A percentile compares a stretch with the other conserved stretches of the same genome.
Evolutionary conservation across 1,140 invertebrate species (phyloP).

Genomic region (Aphelenchoides besseyi): DNA sequence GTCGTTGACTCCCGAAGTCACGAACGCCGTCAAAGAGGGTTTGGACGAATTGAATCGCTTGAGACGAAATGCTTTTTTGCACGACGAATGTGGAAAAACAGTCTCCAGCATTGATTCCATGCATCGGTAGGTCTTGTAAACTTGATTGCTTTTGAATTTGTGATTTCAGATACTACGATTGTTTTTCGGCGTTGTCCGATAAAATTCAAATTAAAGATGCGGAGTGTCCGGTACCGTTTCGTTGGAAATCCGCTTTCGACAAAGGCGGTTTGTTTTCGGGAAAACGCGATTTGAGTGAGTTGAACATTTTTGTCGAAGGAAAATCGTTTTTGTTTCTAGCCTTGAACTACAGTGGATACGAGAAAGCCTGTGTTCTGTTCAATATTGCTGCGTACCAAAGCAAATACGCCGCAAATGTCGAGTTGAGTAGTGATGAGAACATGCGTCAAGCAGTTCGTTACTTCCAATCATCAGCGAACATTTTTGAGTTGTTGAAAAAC

Average conservation of each 20-base stretch:
- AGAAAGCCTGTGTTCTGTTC: slow-evolving; percentile 90
- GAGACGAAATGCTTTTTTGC: slow-evolving; percentile 17
- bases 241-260: slow-evolving; percentile 96
- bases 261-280: slow-evolving; percentile 88
- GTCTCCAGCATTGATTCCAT: background rate
- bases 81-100: slow-evolving; percentile 17
- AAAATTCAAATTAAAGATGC: slow-evolving; percentile 76
- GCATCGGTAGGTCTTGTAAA: background rate
- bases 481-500: slow-evolving; percentile 82
- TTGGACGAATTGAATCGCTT: slow-evolving; percentile 12
- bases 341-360: slow-evolving; percentile 69
- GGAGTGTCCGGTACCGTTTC: slow-evolving; percentile 71
- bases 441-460: slow-evolving; percentile 86
- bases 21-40: slow-evolving; percentile 17
- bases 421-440: slow-evolving; percentile 82
- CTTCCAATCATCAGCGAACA: slow-evolving; percentile 79
- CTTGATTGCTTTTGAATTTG: background rate
- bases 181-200: slow-evolving; percentile 80
- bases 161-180: slow-evolving; percentile 87
- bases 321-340: slow-evolving; percentile 44
- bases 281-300: slow-evolving; percentile 84
- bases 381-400: slow-evolving; percentile 93
- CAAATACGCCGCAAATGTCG: slow-evolving; percentile 78
- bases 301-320: slow-evolving; percentile 3
- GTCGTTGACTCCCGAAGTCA: background rate